Evolutionary conservation across 1,140 invertebrate genomes (phyloP).

Genomic region (Halotydeus destructor): DNA sequence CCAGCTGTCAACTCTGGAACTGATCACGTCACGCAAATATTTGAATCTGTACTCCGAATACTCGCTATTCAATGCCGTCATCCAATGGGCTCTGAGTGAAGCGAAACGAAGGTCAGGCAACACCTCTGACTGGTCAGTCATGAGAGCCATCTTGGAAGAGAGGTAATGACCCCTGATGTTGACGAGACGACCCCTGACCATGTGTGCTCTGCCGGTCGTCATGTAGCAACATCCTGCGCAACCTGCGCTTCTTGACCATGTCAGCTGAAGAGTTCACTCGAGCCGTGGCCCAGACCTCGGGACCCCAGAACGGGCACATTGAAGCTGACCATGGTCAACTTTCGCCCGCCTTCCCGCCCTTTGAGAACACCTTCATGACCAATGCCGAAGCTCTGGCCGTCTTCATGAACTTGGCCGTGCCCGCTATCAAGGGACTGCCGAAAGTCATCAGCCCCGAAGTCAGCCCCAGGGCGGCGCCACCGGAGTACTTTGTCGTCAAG

Average conservation of each 20-base stretch:
- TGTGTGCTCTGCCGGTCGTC: too few relatives aligned
- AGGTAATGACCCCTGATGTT: slow-evolving; percentile 5
- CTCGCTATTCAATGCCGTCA: slow-evolving; percentile 18
- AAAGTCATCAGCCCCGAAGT: slow-evolving; percentile 16
- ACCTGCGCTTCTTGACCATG: slow-evolving; percentile 20
- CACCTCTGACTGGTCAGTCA: slow-evolving; percentile 13
- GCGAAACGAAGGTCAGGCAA: slow-evolving; percentile 16
- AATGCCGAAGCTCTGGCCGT: slow-evolving; percentile 19
- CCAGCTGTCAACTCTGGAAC: slow-evolving; percentile 18
- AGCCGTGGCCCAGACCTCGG: slow-evolving; percentile 11
- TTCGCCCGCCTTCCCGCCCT: neutral
- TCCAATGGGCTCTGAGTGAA: slow-evolving; percentile 19
- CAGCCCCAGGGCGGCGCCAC: slow-evolving; percentile 16
- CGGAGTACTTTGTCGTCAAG: slow-evolving; percentile 18
- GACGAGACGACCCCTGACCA: too few relatives aligned
- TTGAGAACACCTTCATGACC: slow-evolving; percentile 12
- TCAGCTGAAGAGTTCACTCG: slow-evolving; percentile 19
- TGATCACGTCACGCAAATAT: slow-evolving; percentile 17
- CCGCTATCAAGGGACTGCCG: slow-evolving; percentile 18
- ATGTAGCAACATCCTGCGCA: slow-evolving; percentile 12
- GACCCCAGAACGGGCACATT: neutral
- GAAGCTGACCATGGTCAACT: neutral
- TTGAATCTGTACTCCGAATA: slow-evolving; percentile 21
- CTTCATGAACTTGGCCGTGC: slow-evolving; percentile 21
- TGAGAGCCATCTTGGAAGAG: slow-evolving; percentile 13